Conservation (phyloP, 2,888 invertebrate genomes). For the Drosophila subsilvestris region DNA sequence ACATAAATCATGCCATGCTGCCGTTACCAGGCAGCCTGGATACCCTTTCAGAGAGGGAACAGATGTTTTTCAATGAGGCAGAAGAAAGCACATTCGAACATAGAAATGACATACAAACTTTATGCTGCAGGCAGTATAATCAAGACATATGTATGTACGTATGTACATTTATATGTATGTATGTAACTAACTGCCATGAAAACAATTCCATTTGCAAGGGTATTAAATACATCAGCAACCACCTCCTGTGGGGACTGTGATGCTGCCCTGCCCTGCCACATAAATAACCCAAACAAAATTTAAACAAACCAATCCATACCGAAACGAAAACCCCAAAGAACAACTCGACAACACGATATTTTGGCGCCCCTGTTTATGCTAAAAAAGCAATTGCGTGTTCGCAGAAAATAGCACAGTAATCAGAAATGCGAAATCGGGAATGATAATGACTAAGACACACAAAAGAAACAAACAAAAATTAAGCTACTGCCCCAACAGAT, state of each 20-base stretch:
- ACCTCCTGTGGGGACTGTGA: neutral
- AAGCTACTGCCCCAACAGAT: neutral
- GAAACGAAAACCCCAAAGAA: slow-evolving; percentile 53
- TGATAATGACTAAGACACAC: slow-evolving; percentile 18
- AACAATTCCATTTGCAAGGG: neutral
- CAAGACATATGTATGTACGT: no score
- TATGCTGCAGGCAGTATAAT: no score
- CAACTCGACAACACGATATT: neutral
- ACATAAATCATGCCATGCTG: slow-evolving; percentile 63
- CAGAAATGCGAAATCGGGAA: slow-evolving; percentile 15
- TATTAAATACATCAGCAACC: neutral
- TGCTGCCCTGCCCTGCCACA: slow-evolving; percentile 20
- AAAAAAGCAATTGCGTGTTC: slow-evolving; percentile 12
- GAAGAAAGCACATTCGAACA: no score
- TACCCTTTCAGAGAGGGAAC: neutral
- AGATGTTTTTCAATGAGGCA: no score
- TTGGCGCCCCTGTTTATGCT: slow-evolving; percentile 14
- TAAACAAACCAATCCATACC: slow-evolving; percentile 55
- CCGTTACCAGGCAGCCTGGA: neutral
- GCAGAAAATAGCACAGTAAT: slow-evolving; percentile 13
- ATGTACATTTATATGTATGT: no score
- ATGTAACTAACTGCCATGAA: neutral
- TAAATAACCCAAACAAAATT: slow-evolving; percentile 54
- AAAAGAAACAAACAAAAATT: neutral
- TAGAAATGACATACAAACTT: no score